These are phyloP conservation scores for Aurelia sp. DNA, from an alignment of 30 jellyfish, hydroid and myxozoan species.

Conservation along the genomic window DNA sequence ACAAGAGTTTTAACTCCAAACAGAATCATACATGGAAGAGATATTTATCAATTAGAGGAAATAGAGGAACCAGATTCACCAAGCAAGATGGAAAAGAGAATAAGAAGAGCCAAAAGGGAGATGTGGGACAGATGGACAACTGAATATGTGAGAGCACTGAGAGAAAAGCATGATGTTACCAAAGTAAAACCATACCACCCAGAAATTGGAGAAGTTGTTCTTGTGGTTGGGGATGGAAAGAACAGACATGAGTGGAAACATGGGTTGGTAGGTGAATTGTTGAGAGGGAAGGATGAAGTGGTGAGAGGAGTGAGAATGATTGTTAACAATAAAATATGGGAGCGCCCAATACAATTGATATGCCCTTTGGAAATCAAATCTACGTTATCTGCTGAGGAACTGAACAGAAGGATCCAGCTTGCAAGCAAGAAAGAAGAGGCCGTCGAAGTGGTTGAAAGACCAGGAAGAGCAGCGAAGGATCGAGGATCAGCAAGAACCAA, in stretches of 20 bases:
- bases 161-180: conserved; percentile 70
- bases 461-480: conserved; percentile 8
- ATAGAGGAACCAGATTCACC: conserved; percentile 33
- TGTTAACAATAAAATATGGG: conserved; percentile 36
- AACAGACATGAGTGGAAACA: conserved; percentile 44
- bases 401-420: background rate
- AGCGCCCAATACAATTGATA: conserved; percentile 43
- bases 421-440: conserved; percentile 20
- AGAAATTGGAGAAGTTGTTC: conserved; percentile 54
- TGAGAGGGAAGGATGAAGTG: conserved; percentile 18
- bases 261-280: conserved; percentile 26
- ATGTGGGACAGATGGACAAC: conserved; percentile 70
- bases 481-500: conserved; percentile 1
- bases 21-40: no score
- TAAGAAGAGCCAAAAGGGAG: conserved; percentile 46
- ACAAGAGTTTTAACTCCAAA: no score
- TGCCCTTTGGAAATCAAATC: conserved; percentile 49
- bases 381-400: conserved; percentile 20
- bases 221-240: conserved; percentile 35
- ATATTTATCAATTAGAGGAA: conserved; percentile 15
- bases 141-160: conserved; percentile 62
- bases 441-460: background rate
- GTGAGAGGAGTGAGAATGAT: conserved; percentile 55
- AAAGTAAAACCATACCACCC: conserved; percentile 54
- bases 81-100: conserved; percentile 44